Percentiles rank a stretch among this genome's conserved stretches.
phyloP scores from a whole-genome alignment of 2,888 invertebrate genomes.

The Dolichomitus sp. region DNA sequence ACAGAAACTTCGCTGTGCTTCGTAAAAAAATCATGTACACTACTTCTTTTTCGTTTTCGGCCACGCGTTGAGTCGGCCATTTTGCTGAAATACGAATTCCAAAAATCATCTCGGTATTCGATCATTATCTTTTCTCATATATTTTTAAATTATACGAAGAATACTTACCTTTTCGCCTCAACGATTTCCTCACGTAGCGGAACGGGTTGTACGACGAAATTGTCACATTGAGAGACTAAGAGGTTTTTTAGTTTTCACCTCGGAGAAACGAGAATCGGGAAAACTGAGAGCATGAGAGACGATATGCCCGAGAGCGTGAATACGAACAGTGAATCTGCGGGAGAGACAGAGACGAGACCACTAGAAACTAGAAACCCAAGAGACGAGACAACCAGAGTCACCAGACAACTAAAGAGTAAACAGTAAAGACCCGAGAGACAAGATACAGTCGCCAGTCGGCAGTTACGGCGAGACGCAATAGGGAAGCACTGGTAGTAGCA shows the following conservation, averaged over 20 bases:
- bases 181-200: not conserved
- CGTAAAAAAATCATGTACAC: conserved; percentile 5
- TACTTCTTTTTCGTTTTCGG: not conserved
- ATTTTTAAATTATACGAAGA: not conserved
- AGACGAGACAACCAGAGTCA: no score
- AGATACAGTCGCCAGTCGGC: no score
- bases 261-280: no score
- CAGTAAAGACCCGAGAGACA: no score
- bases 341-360: not conserved
- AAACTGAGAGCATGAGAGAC: no score
- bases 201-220: no score
- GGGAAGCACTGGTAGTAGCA: not conserved
- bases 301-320: no score
- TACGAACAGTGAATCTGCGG: not conserved
- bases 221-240: no score
- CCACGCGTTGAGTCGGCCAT: not conserved
- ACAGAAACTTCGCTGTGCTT: conserved; percentile 23
- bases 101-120: not conserved
- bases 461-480: not conserved
- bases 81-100: not conserved
- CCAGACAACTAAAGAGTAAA: no score
- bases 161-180: not conserved
- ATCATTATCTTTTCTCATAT: not conserved
- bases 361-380: no score
- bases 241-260: no score